Evolutionary conservation across 2,113 vertebrate species (phyloP), one percentile per base, ranked within the genome.

Genomic region (Monopterus albus): DNA sequence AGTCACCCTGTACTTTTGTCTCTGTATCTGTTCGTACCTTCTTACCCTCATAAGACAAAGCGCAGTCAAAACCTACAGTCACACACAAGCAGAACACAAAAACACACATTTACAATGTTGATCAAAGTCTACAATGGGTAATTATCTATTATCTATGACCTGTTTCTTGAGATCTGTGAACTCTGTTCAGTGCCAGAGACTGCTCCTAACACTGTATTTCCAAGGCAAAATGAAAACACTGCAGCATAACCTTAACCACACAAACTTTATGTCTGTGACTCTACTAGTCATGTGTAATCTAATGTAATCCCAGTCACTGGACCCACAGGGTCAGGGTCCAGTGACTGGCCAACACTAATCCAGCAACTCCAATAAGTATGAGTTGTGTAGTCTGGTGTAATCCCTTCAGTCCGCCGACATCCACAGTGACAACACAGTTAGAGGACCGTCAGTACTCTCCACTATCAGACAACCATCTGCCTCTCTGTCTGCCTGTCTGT

Each of bases 381-480:
- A 61, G 52, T 66, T 72, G 36, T 68, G 73, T 61, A 38, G 83
- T 73, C 45, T 23, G 68, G n/a, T 61, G 75, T 88, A 89, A 88
- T 91, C 89, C 82, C 82, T 51, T 87, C 82, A 75, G 82, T 51
- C 53, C 57, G 63, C 81, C 64, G 87, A 84, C 83, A 73, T 72
- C 72, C 51, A 75, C 74, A 63, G 71, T 78, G 78, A 87, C 84
- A 68, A 72, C 55, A 80, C 75, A 66, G 57, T 69, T 62, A 74
- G 43, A 65, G 52, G 50, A 25, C 26, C 11, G 51, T 60, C 70
- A 60, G 52, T 50, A 4, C 65, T 75, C 53, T 62, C 14, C 8
- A 56, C 57, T 72, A 64, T 68, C 72, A 78, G 59, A 62, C 71
- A 72, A 50, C 83, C 59, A 79, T 88, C 85, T 87, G 84, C 35